Conservation (phyloP, 2,888 invertebrate genomes). For the Leptinotarsa tumamoca region DNA sequence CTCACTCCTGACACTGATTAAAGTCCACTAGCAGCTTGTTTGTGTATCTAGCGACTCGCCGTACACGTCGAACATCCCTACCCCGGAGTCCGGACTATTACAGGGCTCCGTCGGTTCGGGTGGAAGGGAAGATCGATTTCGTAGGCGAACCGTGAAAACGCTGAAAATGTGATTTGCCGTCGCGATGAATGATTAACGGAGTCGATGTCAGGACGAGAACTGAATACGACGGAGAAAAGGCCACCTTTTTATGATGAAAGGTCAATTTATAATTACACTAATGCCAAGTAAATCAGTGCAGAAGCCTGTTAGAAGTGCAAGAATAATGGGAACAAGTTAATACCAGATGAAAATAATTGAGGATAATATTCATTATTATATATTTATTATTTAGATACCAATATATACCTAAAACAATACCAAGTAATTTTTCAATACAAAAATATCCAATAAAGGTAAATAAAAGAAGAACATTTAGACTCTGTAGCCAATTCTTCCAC, state of each 20-base stretch:
- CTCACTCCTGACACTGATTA: slow-evolving; percentile 8
- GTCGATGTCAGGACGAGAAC: background rate
- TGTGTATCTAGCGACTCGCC: slow-evolving; percentile 1
- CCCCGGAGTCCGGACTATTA: slow-evolving; percentile 17
- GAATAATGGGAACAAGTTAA: no score
- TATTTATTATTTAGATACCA: no score
- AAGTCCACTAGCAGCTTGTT: slow-evolving; percentile 4
- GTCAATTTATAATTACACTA: background rate
- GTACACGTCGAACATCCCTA: slow-evolving; percentile 1
- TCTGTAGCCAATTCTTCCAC: no score
- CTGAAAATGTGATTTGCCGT: slow-evolving; percentile 9
- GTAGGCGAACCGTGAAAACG: slow-evolving; percentile 8
- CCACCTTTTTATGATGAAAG: background rate
- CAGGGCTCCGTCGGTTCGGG: slow-evolving; percentile 4
- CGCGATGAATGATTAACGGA: background rate
- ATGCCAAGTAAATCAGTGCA: no score
- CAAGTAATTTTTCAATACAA: no score
- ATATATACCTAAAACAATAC: no score
- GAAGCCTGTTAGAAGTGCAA: no score
- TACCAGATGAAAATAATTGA: no score
- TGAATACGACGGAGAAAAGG: background rate
- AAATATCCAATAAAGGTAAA: no score
- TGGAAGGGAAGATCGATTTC: slow-evolving; percentile 8
- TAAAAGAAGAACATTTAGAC: no score
- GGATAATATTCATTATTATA: no score